A percentile compares a stretch with the other conserved stretches of the same genome.
phyloP scores from a whole-genome alignment of 1,140 invertebrate genomes.

The Druon quercuslanigerum region DNA sequence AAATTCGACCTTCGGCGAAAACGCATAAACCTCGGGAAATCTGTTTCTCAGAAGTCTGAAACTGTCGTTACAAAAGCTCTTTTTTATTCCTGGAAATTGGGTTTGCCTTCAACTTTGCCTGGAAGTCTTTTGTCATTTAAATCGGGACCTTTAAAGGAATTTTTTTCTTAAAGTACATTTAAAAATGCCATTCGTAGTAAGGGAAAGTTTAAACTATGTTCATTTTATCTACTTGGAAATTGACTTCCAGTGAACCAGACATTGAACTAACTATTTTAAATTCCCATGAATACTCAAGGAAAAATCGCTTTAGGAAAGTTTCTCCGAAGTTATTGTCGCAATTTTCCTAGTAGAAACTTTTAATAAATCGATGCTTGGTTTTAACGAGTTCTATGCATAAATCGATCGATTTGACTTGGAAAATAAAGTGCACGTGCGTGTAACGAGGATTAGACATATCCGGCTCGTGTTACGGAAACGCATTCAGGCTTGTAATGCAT shows the following conservation, averaged over 20 bases:
- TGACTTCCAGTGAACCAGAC: too few species aligned
- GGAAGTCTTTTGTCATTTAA: not conserved
- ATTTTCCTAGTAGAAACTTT: not conserved
- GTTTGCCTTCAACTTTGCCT: not conserved
- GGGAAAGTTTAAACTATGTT: too few species aligned
- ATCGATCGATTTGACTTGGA: not conserved
- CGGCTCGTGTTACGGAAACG: constrained; percentile 28
- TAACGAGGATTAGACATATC: constrained; percentile 21
- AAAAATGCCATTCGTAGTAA: too few species aligned
- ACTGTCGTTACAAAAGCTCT: not conserved
- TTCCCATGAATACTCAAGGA: not conserved
- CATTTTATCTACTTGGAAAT: too few species aligned
- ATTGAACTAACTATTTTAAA: too few species aligned
- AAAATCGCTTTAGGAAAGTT: constrained; percentile 14
- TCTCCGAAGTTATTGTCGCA: constrained; percentile 13
- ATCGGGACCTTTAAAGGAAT: too few species aligned
- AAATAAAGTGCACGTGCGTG: constrained; percentile 26
- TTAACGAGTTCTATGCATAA: constrained; percentile 1
- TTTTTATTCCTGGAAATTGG: constrained; percentile 2
- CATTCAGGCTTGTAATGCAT: constrained; percentile 26
- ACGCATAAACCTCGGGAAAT: constrained; percentile 13
- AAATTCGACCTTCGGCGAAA: constrained; percentile 11
- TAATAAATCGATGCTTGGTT: constrained; percentile 13
- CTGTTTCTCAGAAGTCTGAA: constrained; percentile 16
- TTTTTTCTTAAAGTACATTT: too few species aligned